phyloP scores from a whole-genome alignment of 2,797 vertebrate species.

The Australoheros facetus region DNA sequence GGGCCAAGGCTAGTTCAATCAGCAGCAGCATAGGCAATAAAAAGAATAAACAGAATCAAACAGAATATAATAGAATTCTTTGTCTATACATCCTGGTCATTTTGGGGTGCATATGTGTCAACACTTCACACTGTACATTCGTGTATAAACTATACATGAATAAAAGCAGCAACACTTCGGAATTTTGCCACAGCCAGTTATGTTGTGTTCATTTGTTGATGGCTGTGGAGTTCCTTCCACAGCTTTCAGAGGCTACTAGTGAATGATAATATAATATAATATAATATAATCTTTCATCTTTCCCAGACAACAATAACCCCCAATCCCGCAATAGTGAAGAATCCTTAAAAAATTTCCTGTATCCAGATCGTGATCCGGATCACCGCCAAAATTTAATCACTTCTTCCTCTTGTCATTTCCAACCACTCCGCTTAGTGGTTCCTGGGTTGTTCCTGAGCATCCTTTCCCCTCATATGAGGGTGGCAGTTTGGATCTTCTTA shows the following conservation, averaged over 20 bases:
- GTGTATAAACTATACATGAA: not conserved
- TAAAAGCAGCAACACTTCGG: not conserved
- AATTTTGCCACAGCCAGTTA: not conserved
- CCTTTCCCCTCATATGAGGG: not conserved
- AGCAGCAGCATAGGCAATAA: not conserved
- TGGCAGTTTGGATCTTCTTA: not conserved
- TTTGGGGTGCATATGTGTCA: not conserved
- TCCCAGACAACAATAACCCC: too few relatives aligned
- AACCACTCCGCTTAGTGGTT: not conserved
- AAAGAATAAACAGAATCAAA: not conserved
- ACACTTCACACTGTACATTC: not conserved
- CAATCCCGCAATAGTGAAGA: too few relatives aligned
- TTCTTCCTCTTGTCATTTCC: too few relatives aligned
- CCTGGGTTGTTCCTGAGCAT: not conserved
- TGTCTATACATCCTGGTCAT: not conserved
- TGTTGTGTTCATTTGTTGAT: constrained; percentile 14
- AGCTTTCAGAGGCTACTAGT: constrained; percentile 15
- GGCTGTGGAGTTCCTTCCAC: constrained; percentile 9
- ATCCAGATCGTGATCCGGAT: too few relatives aligned
- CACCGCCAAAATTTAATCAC: too few relatives aligned
- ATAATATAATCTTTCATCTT: not conserved
- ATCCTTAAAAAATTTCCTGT: too few relatives aligned
- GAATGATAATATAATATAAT: constrained; percentile 1
- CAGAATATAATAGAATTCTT: not conserved
- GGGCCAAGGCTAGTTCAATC: not conserved